Percentiles rank a stretch among this genome's conserved stretches.
Evolutionary conservation across 1,140 invertebrate genomes (phyloP).

Genomic region (Diprion similis): DNA sequence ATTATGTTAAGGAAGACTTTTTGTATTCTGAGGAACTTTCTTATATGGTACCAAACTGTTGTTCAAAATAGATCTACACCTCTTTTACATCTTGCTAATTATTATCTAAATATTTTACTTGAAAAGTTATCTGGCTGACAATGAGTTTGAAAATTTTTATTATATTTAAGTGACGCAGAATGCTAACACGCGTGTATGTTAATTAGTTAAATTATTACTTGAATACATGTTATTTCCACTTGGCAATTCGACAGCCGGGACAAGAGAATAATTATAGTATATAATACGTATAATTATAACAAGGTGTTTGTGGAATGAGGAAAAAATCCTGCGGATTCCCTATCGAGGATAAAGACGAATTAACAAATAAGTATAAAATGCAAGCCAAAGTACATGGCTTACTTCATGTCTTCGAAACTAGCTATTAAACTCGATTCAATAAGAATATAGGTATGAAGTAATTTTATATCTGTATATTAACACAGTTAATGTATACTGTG

Average conservation of each 20-base stretch:
- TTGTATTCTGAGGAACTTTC: no score
- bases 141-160: neutral
- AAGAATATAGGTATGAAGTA: neutral
- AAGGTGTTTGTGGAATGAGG: constrained; percentile 11
- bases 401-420: constrained; percentile 3
- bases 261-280: constrained; percentile 12
- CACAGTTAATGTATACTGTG: constrained; percentile 5
- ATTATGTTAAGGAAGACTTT: no score
- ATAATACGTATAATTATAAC: neutral
- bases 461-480: neutral
- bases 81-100: no score
- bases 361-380: neutral
- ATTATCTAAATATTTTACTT: no score
- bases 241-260: neutral
- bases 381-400: constrained; percentile 7
- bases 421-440: neutral
- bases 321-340: neutral
- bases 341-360: constrained; percentile 2
- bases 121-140: neutral
- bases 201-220: no score
- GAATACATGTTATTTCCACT: no score
- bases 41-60: no score
- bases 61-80: no score
- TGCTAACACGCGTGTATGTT: neutral
- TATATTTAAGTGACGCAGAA: neutral